These are phyloP conservation scores for Cerceris rybyensis DNA, from an alignment of 2,888 invertebrate genomes.

Conservation along the genomic window DNA sequence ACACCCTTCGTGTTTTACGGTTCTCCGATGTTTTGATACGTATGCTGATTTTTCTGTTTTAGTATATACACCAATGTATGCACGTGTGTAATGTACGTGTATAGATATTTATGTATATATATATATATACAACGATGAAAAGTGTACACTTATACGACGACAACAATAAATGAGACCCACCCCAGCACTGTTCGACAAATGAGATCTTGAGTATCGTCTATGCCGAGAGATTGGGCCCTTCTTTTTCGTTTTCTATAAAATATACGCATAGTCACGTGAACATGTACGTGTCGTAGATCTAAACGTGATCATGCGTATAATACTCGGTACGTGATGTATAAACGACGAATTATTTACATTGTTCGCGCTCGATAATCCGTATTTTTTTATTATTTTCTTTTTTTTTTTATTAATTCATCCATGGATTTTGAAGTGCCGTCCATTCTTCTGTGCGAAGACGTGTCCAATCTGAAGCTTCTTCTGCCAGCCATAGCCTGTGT, in stretches of 20 bases:
- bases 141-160: slow-evolving; percentile 62
- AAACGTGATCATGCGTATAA: not conserved
- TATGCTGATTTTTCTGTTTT: not conserved
- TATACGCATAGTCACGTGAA: slow-evolving; percentile 4
- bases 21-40: too few relatives aligned
- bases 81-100: not conserved
- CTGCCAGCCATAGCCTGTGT: slow-evolving; percentile 24
- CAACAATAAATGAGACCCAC: slow-evolving; percentile 43
- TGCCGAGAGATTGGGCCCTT: slow-evolving; percentile 20
- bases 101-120: not conserved
- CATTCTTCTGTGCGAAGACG: slow-evolving; percentile 50
- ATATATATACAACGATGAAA: slow-evolving; percentile 24
- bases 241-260: slow-evolving; percentile 7
- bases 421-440: slow-evolving; percentile 35
- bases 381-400: too few relatives aligned
- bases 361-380: slow-evolving; percentile 27
- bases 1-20: too few relatives aligned
- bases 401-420: slow-evolving; percentile 22
- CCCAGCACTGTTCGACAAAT: slow-evolving; percentile 41
- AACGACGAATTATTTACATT: slow-evolving; percentile 54
- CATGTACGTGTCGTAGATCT: not conserved
- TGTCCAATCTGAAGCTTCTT: slow-evolving; percentile 50
- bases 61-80: slow-evolving; percentile 6
- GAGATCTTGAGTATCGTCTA: slow-evolving; percentile 43
- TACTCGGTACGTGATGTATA: slow-evolving; percentile 1